Conservation (phyloP, 2,113 vertebrate species). For the Eulemur macaco region DNA sequence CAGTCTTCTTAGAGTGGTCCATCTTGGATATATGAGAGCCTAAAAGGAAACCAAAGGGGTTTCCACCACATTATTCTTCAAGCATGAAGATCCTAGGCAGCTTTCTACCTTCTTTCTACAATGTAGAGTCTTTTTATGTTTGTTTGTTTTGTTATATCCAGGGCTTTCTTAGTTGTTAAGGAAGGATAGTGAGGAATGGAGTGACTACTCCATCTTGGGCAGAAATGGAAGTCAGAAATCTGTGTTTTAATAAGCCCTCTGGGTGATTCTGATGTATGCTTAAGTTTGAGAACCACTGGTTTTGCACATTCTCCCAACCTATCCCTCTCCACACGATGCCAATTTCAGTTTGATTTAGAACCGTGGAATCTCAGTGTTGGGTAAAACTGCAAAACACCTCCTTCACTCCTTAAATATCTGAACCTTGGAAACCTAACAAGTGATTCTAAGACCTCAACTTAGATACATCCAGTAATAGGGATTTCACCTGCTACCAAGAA, state of each 20-base stretch:
- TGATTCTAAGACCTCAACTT: neutral
- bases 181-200: neutral
- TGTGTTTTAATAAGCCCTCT: neutral
- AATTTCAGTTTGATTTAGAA: neutral
- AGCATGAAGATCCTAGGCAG: neutral
- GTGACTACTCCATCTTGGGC: neutral
- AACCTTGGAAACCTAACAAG: neutral
- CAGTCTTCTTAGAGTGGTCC: neutral
- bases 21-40: neutral
- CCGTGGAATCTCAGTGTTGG: neutral
- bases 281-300: neutral
- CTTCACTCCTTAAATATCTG: neutral
- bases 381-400: neutral
- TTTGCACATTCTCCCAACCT: neutral
- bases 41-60: neutral
- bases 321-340: neutral
- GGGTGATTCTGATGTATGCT: neutral
- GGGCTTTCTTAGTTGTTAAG: neutral
- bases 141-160: neutral
- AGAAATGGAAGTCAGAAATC: neutral
- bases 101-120: neutral
- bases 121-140: neutral
- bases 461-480: neutral
- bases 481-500: neutral
- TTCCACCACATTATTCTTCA: neutral